Conservation (phyloP, 2,113 vertebrate genomes). For the Cinclus cinclus region DNA sequence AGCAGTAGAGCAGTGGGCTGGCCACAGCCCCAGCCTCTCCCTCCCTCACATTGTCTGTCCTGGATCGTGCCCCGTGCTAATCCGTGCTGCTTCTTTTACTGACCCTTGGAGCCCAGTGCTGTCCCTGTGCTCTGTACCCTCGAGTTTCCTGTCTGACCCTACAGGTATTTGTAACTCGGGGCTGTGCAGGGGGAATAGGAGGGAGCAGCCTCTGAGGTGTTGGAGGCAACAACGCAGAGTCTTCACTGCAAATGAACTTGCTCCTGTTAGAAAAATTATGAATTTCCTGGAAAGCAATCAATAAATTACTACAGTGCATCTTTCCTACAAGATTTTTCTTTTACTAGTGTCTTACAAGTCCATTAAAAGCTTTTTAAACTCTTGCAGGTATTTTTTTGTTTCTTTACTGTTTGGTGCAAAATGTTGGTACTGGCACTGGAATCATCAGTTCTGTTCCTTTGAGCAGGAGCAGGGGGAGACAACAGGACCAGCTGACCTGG, state of each 20-base stretch:
- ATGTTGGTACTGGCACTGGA: background rate
- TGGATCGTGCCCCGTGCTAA: background rate
- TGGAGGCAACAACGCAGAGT: background rate
- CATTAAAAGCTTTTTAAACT: constrained; percentile 59
- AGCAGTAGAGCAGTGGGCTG: background rate
- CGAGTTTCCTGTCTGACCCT: background rate
- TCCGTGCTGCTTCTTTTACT: background rate
- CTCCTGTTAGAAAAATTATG: constrained; percentile 45
- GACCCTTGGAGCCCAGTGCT: background rate
- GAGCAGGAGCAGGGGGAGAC: background rate
- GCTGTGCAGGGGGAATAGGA: background rate
- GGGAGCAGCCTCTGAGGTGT: background rate
- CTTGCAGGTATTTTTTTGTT: background rate
- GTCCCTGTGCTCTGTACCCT: constrained; percentile 27
- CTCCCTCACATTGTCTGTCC: background rate
- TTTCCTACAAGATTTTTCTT: constrained; percentile 44
- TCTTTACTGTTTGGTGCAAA: background rate
- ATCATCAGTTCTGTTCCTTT: background rate
- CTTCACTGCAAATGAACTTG: constrained; percentile 37
- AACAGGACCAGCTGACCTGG: background rate
- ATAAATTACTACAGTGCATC: constrained; percentile 69
- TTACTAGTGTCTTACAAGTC: constrained; percentile 54
- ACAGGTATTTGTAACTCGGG: background rate
- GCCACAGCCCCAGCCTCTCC: background rate
- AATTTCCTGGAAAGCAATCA: constrained; percentile 61